Evolutionary conservation across 2,797 vertebrate species (phyloP).

Genomic region (Microchirus variegatus): DNA sequence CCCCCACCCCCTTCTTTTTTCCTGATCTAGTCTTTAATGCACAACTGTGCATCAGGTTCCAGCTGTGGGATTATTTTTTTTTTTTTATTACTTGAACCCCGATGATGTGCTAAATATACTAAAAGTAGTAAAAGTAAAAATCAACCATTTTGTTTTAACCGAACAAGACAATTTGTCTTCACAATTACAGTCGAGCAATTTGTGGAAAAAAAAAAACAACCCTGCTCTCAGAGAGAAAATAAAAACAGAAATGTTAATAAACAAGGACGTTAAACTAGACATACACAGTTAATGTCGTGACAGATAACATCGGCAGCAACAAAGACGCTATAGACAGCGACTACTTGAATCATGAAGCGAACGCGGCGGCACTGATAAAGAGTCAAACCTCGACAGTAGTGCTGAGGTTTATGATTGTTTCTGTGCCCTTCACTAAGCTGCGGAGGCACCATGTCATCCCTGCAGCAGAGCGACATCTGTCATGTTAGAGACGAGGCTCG

Average conservation of each 20-base stretch:
- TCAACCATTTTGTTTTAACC: not conserved
- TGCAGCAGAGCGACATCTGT: conserved; percentile 23
- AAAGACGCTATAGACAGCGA: conserved; percentile 16
- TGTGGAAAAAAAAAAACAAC: not conserved
- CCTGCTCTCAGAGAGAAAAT: conserved; percentile 6
- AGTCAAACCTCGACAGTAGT: conserved; percentile 6
- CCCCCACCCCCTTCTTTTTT: not conserved
- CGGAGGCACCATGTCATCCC: not conserved
- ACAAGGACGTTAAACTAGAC: conserved; percentile 14
- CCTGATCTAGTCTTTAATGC: not conserved
- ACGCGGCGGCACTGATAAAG: conserved; percentile 23
- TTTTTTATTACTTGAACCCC: too few species aligned
- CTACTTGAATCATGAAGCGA: conserved; percentile 18
- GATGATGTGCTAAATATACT: too few species aligned
- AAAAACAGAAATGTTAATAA: conserved; percentile 19
- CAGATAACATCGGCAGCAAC: conserved; percentile 25
- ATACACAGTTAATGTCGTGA: conserved; percentile 33
- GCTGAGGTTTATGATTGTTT: conserved; percentile 17
- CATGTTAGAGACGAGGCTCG: conserved; percentile 5
- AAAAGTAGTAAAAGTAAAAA: too few species aligned
- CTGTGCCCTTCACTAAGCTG: conserved; percentile 1
- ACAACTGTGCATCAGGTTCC: too few species aligned
- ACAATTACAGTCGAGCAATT: conserved; percentile 10
- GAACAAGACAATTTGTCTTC: conserved; percentile 39
- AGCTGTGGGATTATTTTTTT: too few species aligned